Base-by-base conservation (phyloP, 1,140 invertebrate species). In the Wasmannia auropunctata region DNA sequence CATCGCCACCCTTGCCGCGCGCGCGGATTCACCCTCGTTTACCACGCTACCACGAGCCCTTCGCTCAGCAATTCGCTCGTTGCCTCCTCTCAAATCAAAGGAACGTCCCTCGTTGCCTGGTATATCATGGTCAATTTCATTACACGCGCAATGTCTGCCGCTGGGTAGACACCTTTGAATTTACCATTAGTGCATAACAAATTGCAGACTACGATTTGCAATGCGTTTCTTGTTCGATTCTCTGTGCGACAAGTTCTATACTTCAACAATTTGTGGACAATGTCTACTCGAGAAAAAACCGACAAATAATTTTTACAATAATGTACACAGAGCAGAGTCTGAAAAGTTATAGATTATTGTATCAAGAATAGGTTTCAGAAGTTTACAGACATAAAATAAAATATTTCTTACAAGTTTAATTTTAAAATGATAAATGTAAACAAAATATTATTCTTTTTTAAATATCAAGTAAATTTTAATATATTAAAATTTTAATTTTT, bases 91-190 rank as follows among this genome's bases (percentile, higher is more conserved):
- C 63, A 89, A 90, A 90, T 90, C 88, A 90, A 90, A 90, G 89
- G 88, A 90, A 87, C 80, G 37, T 76, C 85, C 49, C 69, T 76
- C 54, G 88, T 81, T 72, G 75, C 25, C 60, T 70, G 51, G 86
- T 90, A 90, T 85, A 90, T 90, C 89, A 90, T 86, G 89, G 86
- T 90, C 89, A 90, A 90, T 90, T 90, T 87, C 88, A 90, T 90
- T 90, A 90, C 70, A n/a, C 56, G 51, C n/a, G 80, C 67, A 37
- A 72, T 87, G 81, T 72, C 51, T 60, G 86, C 49, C 67, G 76
- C 70, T 70, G 60, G 63, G 56, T 84, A 86, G 88, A 90, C 89
- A 90, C 88, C 88, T 90, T 89, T 81, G 77, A 87, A 87, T 90
- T 90, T 90, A 81, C 86, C 81, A 90, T 90, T 89, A 87, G 80